phyloP scores from a whole-genome alignment of 2,113 vertebrate species.

The Microtus richardsoni region DNA sequence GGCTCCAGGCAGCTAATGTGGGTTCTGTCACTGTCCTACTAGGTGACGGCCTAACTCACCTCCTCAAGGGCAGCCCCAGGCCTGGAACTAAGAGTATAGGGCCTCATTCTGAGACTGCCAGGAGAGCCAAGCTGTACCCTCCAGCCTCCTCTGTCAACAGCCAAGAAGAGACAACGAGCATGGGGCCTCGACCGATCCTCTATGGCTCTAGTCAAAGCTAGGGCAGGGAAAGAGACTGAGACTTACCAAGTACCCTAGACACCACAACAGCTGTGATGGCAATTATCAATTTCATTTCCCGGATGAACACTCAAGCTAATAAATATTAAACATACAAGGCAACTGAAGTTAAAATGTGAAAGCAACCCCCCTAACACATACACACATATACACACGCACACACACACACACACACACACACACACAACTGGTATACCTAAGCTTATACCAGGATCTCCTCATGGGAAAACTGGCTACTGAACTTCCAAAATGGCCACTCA shows the following conservation, averaged over 20 bases:
- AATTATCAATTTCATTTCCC: neutral
- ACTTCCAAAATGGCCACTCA: neutral
- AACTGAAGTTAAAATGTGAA: neutral
- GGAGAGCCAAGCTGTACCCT: neutral
- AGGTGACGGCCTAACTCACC: neutral
- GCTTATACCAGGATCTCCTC: neutral
- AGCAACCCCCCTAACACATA: neutral
- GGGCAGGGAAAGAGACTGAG: neutral
- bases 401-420: neutral
- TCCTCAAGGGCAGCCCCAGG: too few species aligned
- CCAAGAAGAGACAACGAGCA: neutral
- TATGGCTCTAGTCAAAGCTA: neutral
- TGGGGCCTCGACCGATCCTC: neutral
- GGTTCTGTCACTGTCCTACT: too few species aligned
- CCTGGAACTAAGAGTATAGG: too few species aligned
- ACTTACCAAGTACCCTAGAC: neutral
- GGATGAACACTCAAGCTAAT: neutral
- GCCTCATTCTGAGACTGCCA: neutral
- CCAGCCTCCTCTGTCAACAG: neutral
- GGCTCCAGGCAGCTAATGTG: fast-evolving
- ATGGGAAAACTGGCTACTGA: neutral
- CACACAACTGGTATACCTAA: neutral
- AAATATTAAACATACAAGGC: neutral
- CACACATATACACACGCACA: too few species aligned
- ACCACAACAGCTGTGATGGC: neutral